Percentiles rank a stretch among this genome's conserved stretches.
Conservation (phyloP, 2,888 invertebrate species). For the Abscondita cerata region DNA sequence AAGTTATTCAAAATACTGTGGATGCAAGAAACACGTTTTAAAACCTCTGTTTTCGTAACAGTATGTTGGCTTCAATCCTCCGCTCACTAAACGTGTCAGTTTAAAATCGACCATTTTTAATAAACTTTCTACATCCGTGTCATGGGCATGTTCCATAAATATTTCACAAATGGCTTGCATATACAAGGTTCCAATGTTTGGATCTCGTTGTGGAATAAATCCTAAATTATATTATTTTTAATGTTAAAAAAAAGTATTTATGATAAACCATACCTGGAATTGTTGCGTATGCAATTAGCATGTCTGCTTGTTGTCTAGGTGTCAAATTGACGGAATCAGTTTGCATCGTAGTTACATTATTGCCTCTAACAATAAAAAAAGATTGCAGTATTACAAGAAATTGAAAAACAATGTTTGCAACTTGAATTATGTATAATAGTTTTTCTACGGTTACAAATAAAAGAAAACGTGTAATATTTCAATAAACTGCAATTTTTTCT, state of each 20-base stretch:
- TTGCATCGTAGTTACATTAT: slow-evolving; percentile 18
- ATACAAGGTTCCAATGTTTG: slow-evolving; percentile 71
- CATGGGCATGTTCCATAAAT: slow-evolving; percentile 69
- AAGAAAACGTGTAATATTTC: no score
- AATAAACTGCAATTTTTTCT: no score
- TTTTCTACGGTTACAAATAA: no score
- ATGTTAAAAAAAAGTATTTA: neutral
- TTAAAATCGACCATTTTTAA: slow-evolving; percentile 67
- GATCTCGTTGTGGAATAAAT: slow-evolving; percentile 67
- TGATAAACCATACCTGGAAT: slow-evolving; percentile 60
- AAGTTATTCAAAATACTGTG: no score
- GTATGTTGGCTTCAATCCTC: slow-evolving; percentile 65
- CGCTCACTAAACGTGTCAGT: slow-evolving; percentile 52
- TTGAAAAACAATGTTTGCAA: no score
- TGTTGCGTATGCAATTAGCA: slow-evolving; percentile 71
- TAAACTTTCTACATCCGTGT: slow-evolving; percentile 69
- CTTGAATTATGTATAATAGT: no score
- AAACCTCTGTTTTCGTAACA: slow-evolving; percentile 72
- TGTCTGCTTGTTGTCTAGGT: slow-evolving; percentile 61
- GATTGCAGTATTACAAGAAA: no score
- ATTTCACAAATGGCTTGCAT: slow-evolving; percentile 71
- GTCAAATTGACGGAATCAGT: slow-evolving; percentile 43
- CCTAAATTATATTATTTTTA: slow-evolving; percentile 53
- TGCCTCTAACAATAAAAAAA: neutral
- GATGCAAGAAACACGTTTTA: slow-evolving; percentile 60